Percentiles rank a stretch among this genome's conserved stretches.
These are phyloP conservation scores for Archocentrus centrarchus DNA, from an alignment of 2,113 vertebrate species.

Conservation along the genomic window DNA sequence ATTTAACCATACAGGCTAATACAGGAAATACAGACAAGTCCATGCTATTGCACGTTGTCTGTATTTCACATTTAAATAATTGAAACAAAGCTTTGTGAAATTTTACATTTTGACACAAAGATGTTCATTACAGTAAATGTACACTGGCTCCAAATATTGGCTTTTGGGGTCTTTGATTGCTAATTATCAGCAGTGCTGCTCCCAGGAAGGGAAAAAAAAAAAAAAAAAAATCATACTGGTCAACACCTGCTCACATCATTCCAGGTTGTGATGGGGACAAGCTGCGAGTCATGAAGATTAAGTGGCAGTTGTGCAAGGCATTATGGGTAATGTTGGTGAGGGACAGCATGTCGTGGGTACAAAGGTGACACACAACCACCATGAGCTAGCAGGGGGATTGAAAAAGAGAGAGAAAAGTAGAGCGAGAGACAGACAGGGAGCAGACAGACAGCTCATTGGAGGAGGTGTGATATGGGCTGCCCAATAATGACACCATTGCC, in stretches of 20 bases:
- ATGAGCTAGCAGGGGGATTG: constrained; percentile 54
- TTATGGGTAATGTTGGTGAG: constrained; percentile 77
- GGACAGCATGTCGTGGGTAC: constrained; percentile 69
- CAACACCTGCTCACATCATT: constrained; percentile 25
- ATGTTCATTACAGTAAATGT: neutral
- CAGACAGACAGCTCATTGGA: constrained; percentile 66
- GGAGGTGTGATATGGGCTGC: constrained; percentile 74
- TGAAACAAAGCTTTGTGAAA: neutral
- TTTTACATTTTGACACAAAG: neutral
- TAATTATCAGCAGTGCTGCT: neutral
- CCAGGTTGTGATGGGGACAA: constrained; percentile 47
- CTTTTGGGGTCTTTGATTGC: rapidly evolving
- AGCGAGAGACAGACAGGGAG: constrained; percentile 48
- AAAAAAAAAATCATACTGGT: neutral
- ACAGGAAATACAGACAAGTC: no score
- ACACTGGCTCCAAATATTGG: neutral
- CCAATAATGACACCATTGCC: constrained; percentile 77
- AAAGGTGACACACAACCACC: constrained; percentile 75
- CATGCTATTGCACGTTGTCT: neutral
- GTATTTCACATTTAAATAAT: neutral
- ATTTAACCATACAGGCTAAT: neutral
- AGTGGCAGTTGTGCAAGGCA: constrained; percentile 67
- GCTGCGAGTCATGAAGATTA: constrained; percentile 61
- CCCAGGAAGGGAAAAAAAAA: neutral
- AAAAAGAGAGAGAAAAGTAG: constrained; percentile 37